A percentile compares a stretch with the other conserved stretches of the same genome.
phyloP scores from a whole-genome alignment of 2,888 invertebrate species.

The Physocephala rufipes region DNA sequence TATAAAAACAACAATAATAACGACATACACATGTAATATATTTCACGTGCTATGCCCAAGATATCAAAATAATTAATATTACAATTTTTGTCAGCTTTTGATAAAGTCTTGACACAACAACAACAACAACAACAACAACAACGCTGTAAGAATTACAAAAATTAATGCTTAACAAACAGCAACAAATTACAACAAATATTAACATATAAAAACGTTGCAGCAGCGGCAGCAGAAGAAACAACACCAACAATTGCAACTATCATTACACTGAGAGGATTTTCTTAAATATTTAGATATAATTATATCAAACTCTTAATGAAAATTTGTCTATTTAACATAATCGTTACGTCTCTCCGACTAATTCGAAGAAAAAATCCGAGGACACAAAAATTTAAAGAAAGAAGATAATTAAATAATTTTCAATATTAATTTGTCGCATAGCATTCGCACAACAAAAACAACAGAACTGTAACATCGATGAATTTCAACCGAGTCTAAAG shows the following conservation, averaged over 20 bases:
- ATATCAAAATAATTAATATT: slow-evolving; percentile 60
- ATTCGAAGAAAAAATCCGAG: neutral
- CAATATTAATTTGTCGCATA: slow-evolving; percentile 25
- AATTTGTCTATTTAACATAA: neutral
- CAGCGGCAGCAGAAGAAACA: neutral
- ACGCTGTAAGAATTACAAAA: too few relatives aligned
- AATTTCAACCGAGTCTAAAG: too few relatives aligned
- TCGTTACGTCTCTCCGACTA: slow-evolving; percentile 38
- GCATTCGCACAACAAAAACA: neutral
- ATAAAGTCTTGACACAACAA: slow-evolving; percentile 52
- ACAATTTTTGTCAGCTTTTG: slow-evolving; percentile 59
- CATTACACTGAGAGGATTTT: slow-evolving; percentile 20
- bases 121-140: slow-evolving; percentile 1
- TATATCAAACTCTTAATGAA: too few relatives aligned
- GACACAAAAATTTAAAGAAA: slow-evolving; percentile 43
- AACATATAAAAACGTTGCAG: too few relatives aligned
- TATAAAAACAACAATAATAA: neutral
- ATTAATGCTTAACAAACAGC: too few relatives aligned
- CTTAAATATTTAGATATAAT: neutral
- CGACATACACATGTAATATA: neutral
- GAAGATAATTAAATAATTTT: slow-evolving; percentile 45
- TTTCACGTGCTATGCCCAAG: slow-evolving; percentile 47
- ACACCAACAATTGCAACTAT: slow-evolving; percentile 7
- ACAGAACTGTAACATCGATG: too few relatives aligned
- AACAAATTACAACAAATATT: too few relatives aligned